A percentile compares a stretch with the other conserved stretches of the same genome.
Evolutionary conservation across 1,140 invertebrate species (phyloP).

Genomic region (Apis florea): DNA sequence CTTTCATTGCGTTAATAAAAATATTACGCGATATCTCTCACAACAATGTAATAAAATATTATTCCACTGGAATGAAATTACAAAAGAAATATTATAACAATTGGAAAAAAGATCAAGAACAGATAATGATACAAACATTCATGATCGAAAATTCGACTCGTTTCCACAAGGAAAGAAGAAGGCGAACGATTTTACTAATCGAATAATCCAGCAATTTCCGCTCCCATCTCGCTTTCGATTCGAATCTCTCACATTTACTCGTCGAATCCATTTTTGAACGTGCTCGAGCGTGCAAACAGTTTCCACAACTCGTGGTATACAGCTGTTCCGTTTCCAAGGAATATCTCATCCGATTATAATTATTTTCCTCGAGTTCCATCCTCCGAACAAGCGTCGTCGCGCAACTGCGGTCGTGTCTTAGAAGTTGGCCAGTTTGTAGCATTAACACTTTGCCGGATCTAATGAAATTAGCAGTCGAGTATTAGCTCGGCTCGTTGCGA

Average conservation of each 20-base stretch:
- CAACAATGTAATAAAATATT: too few relatives aligned
- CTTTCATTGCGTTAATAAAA: too few relatives aligned
- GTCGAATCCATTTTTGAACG: neutral
- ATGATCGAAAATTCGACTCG: too few relatives aligned
- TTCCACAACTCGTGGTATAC: neutral
- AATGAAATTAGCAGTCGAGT: conserved; percentile 19
- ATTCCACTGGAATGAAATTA: too few relatives aligned
- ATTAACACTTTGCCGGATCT: neutral
- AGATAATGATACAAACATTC: too few relatives aligned
- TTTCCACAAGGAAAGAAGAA: too few relatives aligned
- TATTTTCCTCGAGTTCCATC: conserved; percentile 3
- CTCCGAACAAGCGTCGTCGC: neutral
- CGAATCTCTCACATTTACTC: neutral
- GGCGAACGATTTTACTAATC: too few relatives aligned
- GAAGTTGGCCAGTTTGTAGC: conserved; percentile 15
- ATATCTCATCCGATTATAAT: conserved; percentile 18
- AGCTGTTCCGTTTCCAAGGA: neutral
- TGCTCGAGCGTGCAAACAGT: neutral
- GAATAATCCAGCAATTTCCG: too few relatives aligned
- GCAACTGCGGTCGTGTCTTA: conserved; percentile 1
- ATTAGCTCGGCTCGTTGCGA: neutral
- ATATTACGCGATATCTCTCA: too few relatives aligned
- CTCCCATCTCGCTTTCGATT: too few relatives aligned
- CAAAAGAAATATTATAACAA: too few relatives aligned
- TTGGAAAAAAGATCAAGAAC: too few relatives aligned